Evolutionary conservation across 2,797 vertebrate genomes (phyloP).

Genomic region (Lagocephalus sceleratus): DNA sequence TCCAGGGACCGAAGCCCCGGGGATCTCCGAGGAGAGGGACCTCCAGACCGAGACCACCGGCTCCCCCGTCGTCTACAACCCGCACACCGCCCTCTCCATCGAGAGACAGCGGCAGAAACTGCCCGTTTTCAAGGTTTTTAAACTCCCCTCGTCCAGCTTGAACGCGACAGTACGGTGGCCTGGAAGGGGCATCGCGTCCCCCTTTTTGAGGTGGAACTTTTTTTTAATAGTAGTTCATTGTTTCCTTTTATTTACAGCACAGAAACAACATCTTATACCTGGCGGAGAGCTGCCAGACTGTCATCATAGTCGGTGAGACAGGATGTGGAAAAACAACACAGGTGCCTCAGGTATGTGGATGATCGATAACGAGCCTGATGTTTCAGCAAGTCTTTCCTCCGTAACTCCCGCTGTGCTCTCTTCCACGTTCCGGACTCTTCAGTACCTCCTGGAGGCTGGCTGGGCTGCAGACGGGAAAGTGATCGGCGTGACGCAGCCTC

Average conservation of each 20-base stretch:
- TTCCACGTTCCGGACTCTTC: constrained; percentile 9
- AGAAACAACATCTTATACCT: constrained; percentile 97
- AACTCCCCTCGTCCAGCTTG: neutral
- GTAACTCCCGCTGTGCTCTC: constrained; percentile 20
- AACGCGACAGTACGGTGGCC: neutral
- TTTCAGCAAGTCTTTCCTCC: constrained; percentile 23
- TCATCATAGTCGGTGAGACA: constrained; percentile 96
- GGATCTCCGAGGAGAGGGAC: constrained; percentile 89
- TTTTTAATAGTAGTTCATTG: neutral
- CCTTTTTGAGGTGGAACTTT: neutral
- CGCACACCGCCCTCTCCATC: constrained; percentile 89
- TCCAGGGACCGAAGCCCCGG: constrained; percentile 90
- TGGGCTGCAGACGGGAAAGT: constrained; percentile 96
- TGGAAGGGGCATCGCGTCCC: neutral
- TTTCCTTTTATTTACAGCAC: constrained; percentile 79
- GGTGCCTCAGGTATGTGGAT: constrained; percentile 86
- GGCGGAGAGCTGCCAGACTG: constrained; percentile 93
- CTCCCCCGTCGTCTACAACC: constrained; percentile 87
- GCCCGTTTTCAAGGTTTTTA: constrained; percentile 91
- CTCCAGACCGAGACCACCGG: constrained; percentile 84
- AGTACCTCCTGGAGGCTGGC: constrained; percentile 97
- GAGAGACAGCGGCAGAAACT: constrained; percentile 97
- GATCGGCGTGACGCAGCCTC: constrained; percentile 95
- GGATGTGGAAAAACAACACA: constrained; percentile 98
- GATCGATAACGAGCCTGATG: neutral